Base-by-base conservation (phyloP, 2,888 invertebrate genomes). In the Cephus spinipes region DNA sequence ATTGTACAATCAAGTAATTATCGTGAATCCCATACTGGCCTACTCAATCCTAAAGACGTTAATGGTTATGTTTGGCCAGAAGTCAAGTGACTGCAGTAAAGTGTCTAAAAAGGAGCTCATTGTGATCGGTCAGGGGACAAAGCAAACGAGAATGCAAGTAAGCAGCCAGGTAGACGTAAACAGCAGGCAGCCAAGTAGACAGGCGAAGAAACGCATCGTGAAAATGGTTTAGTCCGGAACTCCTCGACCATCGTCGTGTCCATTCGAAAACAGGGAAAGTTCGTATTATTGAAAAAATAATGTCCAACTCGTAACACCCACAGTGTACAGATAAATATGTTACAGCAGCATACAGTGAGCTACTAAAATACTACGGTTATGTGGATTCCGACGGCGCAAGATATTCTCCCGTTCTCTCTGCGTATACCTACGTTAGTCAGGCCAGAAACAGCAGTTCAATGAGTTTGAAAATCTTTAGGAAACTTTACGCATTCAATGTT, bases 351-450 rank as follows among this genome's bases (percentile, higher is more conserved):
- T 31, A 71, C 32, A 31, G 32, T 23, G 71, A 31, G 71, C 15
- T 55, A 55, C 12, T 12, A 31, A 32, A 71, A 71, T 33, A 71
- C 31, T 31, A 71, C 12, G 32, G 71, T 71, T 31, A 81, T 82
- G 79, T 79, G 81, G 81, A 83, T 83, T 79, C 85, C 86, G 85
- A 82, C 85, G 86, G 86, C 81, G 69, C 87, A 85, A 85, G 85
- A 71, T 55, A 55, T 55, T 55, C 55, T 55, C 9, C 15, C 55
- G 55, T 55, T 55, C 55, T 23, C 55, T 55, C 9, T 9, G 23
- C 23, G 23, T 55, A 23, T 55, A 23, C 23, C 55, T 23, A 55
- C 23, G 6, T 55, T 55, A 2, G 6, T 55, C 55, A 23, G 23
- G 23, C 23, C 23, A 2, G 2, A 55, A 23, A 55, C 55, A 23